Base-by-base conservation (phyloP, 1,140 invertebrate genomes). In the Lycorma delicatula region DNA sequence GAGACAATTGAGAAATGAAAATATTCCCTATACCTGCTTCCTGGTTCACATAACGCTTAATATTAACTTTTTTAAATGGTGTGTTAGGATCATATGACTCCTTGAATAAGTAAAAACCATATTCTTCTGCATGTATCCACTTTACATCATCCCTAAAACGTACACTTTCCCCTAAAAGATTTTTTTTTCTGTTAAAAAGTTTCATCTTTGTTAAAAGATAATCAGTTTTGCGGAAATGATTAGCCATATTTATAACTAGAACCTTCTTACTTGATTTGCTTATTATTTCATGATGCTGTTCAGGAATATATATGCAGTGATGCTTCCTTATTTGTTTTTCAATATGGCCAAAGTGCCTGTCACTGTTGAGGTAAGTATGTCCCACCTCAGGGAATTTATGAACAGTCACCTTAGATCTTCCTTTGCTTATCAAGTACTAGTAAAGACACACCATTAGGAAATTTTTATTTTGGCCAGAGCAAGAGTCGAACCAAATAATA, bases 401-500 rank as follows among this genome's bases (percentile, higher is more conserved):
- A 22, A 34, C 47, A 51, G 31, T 51, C 9, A 27, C 49, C 27
- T 51, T 51, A 28, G 31, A 51, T 29, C 27, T 3, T 13, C 53
- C 53, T 44, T 55, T 23, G 3, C 34, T 16, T 38, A 38, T 41
- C 38, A 44, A 16, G 6, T 55, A 55, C 26, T 55, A 36, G 38
- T 55, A 46, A 7, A 46, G 12, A 44, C 53, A 55, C 22, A 55
- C 23, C 53, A 55, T 41, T 7, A 55, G 41, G 26, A 55, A 38
- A 38, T 2, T 38, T 38, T 55, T 55, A 20, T 55, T 55, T 44
- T 55, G 53, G 2, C n/a, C n/a, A n/a, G n/a, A n/a, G n/a, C n/a
- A n/a, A n/a, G n/a, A n/a, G n/a, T n/a, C n/a, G n/a, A n/a, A n/a
- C n/a, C n/a, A n/a, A n/a, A n/a, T n/a, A n/a, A n/a, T n/a, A n/a